Conservation (phyloP, 2,113 vertebrate species). For the Gnathonemus echidnorhynchus region DNA sequence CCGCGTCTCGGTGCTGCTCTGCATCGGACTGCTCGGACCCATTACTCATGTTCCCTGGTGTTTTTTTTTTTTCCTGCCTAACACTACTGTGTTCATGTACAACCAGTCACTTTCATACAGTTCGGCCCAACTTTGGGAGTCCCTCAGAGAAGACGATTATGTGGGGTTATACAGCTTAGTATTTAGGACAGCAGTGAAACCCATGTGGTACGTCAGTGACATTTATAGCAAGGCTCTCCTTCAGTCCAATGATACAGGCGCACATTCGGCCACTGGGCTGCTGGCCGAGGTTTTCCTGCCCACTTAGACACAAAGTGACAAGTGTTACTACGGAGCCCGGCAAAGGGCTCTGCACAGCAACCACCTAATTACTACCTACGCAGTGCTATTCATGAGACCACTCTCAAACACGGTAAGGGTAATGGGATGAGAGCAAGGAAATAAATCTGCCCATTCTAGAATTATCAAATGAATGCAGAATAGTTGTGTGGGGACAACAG, state of each 20-base stretch:
- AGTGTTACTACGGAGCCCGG: slow-evolving; percentile 23
- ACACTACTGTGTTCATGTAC: background rate
- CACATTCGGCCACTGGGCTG: background rate
- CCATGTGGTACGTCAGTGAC: background rate
- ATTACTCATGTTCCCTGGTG: background rate
- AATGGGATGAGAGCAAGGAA: background rate
- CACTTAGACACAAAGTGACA: background rate
- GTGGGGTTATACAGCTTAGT: background rate
- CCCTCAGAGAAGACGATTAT: background rate
- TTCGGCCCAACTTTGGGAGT: background rate
- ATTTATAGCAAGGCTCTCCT: background rate
- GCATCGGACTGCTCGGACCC: background rate
- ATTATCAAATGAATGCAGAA: background rate
- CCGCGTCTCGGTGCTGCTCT: background rate
- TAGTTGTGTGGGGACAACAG: background rate
- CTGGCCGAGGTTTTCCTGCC: background rate
- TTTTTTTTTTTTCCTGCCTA: background rate
- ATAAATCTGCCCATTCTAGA: background rate
- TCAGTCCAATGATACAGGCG: background rate
- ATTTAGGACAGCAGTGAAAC: background rate
- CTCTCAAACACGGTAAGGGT: background rate
- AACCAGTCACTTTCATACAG: background rate
- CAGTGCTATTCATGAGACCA: slow-evolving; percentile 16
- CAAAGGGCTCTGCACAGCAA: slow-evolving; percentile 9
- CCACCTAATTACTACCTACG: slow-evolving; percentile 27